These are phyloP conservation scores for Bubo scandiacus DNA, from an alignment of 2,113 vertebrate species.

Conservation along the genomic window DNA sequence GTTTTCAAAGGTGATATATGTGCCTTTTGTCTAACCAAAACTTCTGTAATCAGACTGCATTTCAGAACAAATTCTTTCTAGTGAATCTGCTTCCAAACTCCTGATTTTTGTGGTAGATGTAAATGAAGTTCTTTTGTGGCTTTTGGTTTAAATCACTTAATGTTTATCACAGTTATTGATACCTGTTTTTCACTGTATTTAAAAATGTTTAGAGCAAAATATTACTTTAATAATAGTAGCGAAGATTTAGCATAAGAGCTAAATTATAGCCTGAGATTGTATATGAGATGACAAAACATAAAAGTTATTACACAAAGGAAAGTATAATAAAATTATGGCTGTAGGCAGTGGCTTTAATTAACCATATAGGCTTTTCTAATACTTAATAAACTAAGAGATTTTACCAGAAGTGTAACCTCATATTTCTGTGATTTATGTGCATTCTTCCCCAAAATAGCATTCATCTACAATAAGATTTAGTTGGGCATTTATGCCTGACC, in stretches of 20 bases:
- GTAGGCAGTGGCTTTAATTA: neutral
- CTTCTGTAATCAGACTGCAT: neutral
- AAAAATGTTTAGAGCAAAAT: neutral
- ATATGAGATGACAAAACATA: neutral
- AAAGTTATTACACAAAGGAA: neutral
- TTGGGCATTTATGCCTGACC: neutral
- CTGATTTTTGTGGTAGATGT: neutral
- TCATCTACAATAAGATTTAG: neutral
- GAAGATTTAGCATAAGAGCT: neutral
- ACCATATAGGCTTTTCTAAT: neutral
- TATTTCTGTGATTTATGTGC: neutral
- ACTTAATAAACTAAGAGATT: neutral
- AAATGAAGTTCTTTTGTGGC: neutral
- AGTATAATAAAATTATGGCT: neutral
- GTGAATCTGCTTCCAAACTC: neutral
- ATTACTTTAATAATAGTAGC: neutral
- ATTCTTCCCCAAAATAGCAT: neutral
- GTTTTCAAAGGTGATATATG: neutral
- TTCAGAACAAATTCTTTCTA: neutral
- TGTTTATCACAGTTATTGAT: neutral
- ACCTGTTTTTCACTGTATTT: neutral
- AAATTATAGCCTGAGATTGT: neutral
- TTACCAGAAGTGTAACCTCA: neutral
- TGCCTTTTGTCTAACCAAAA: neutral
- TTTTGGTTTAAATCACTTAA: neutral